Base-by-base conservation (phyloP, 2,113 vertebrate species). In the Eolophus roseicapilla region DNA sequence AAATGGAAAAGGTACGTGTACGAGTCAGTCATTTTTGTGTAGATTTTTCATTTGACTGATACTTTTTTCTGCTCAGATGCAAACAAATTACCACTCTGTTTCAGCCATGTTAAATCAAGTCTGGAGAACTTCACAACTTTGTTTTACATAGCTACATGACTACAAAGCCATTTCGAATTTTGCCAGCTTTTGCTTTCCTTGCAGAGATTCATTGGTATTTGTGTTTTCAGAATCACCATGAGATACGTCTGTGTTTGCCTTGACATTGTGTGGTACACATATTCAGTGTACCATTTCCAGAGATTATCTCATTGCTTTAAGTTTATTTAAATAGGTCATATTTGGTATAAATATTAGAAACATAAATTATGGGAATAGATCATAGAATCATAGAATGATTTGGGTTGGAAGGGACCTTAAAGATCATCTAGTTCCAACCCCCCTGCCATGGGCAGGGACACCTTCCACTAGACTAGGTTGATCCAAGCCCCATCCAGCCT, bases 1-100 rank as follows among this genome's bases (percentile, higher is more conserved):
- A 41, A 99, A 98, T 31, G 98, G 98, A 39, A 98, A 99, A 98
- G 99, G 99, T 99, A 98, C 37, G 98, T 95, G 64, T 91, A 50
- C 2, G 1, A 75, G 37, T 57, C 0, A 1, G 19, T 59, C 8
- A 1, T 37, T 55, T 55, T 73, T 50, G 41, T 81, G 50, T 63
- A 35, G 20, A 3, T 64, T 85, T 95, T 78, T 63, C 44, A 27
- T 87, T 49, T 93, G 73, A 55, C 25, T 65, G 85, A 3, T 28
- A 3, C 39, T 47, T 78, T 86, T 49, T 74, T 31, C 53, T 4
- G 11, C 73, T 82, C 21, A 68, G 12, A 46, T 85, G 53, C 78
- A 67, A 70, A 79, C 20, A 71, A 70, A 59, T 85, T 76, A 18
- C 15, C 33, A 5, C 57, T 92, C 68, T 88, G 37, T 90, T 92